phyloP scores from a whole-genome alignment of 2,888 invertebrate genomes.

The Prenolepis imparis region DNA sequence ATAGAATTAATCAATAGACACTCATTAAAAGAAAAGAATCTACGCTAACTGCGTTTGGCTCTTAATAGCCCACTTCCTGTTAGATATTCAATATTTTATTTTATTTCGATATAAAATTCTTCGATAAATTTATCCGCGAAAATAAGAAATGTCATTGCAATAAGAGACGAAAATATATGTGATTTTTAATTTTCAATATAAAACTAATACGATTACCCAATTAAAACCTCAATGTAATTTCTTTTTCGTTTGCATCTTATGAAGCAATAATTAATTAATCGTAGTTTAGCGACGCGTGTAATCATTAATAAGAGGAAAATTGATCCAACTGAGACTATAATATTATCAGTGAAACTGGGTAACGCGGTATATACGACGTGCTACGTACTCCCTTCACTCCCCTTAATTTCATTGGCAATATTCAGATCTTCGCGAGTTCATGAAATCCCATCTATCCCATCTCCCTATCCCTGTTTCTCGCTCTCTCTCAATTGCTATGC shows the following conservation, averaged over 20 bases:
- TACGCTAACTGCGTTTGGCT: no score
- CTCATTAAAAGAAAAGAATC: no score
- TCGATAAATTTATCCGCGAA: not conserved
- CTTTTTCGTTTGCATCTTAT: not conserved
- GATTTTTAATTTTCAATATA: not conserved
- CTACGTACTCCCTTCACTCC: constrained; percentile 44
- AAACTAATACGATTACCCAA: constrained; percentile 10
- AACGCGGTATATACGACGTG: not conserved
- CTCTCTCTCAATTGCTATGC: constrained; percentile 39
- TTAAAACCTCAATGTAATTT: not conserved
- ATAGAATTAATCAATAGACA: no score
- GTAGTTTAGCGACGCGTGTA: constrained; percentile 12
- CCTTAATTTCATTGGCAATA: constrained; percentile 59
- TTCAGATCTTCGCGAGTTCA: constrained; percentile 52
- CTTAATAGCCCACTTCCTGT: no score
- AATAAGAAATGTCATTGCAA: not conserved
- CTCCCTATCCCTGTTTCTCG: constrained; percentile 20
- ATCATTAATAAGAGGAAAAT: constrained; percentile 31
- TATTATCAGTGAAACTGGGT: constrained; percentile 37
- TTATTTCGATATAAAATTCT: not conserved
- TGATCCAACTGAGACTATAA: constrained; percentile 36
- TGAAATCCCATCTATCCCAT: constrained; percentile 43
- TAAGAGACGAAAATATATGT: not conserved
- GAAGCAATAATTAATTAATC: constrained; percentile 10
- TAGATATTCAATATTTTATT: not conserved